Base-by-base conservation (phyloP, 35 echinoderm and acorn worm species). In the Apostichopus californicus region DNA sequence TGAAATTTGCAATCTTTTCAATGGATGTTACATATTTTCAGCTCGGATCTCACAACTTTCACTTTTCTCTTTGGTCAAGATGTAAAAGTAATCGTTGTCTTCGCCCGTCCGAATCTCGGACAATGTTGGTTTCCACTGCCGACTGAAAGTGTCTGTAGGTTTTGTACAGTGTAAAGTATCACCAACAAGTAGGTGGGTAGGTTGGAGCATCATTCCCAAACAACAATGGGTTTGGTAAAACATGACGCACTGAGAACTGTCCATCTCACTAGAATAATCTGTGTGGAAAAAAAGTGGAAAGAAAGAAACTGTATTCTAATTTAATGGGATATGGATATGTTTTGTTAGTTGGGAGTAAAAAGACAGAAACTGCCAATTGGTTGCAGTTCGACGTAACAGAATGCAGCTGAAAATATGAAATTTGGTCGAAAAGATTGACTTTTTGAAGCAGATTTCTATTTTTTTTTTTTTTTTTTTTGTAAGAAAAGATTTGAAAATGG, bases 1-100 rank as follows among this genome's bases (percentile, higher is more conserved):
- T 85, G 81, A 85, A 85, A 85, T 85, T 60, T 85, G 81, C 81
- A 85, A 85, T 85, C 56, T 85, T 85, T 25, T 81, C 54, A 56
- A 84, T 58, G 80, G 80, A 56, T 83, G 5, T 85, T 58, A 18
- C 54, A 85, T 58, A 85, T 85, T 85, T 85, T 85, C 81, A 85
- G 81, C 81, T 58, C 55, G 34, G 34, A 55, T 52, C 7, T 56
- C 55, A 53, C 52, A 34, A 18, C 11, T 85, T 8, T 60, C 5
- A 25, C 57, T 63, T 56, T 22, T 21, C 25, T 11, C 14, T 85
- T 5, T 20, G 25, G 52, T n/a, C 8, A 4, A 5, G 23, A 20
- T 9, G 15, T 8, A n/a, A 55, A 10, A 56, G 3, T 8, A 17
- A 14, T 56, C 9, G 2, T 12, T 5, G 55, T 55, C 17, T n/a